Base-by-base conservation (phyloP, 2,113 vertebrate genomes). In the Cavia aperea region DNA sequence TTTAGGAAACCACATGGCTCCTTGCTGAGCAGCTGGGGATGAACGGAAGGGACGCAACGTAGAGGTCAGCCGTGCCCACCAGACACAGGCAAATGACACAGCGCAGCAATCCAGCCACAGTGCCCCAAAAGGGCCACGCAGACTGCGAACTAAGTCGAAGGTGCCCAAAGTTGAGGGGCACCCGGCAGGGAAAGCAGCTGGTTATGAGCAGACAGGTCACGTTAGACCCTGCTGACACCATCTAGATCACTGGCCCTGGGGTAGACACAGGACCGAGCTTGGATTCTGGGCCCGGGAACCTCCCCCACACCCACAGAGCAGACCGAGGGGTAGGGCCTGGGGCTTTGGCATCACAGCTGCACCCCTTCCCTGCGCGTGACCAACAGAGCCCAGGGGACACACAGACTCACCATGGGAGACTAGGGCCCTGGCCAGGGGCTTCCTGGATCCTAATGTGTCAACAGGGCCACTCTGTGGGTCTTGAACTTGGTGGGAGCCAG, bases 391-490 rank as follows among this genome's bases (percentile, higher is more conserved):
- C 46, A 0, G 0, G 3, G 19, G 11, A 3, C 36, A 62, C 23
- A 7, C 5, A 8, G 49, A 46, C 7, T 43, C 26, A 31, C 39
- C 2, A 11, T 62, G 10, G 0, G 66, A 43, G 81, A 0, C 46
- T 0, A 10, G 73, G 33, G 23, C 19, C 46, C 19, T 3, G 51
- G 7, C 39, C 1, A 0, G 15, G 1, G 81, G 68, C 4, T 2
- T 3, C n/a, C 26, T 0, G 73, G 0, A 29, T 23, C 39, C 4
- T 4, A 4, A 18, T 21, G 0, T 4, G 43, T 21, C 81, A 1
- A 6, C 63, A 36, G 63, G 15, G 31, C 29, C 26, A 0, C 63
- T n/a, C 68, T 8, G 51, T 7, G 68, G 12, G 7, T 13, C 65
- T 8, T 1, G 4, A n/a, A 8, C 39, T 18, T 1, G 0, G 0